phyloP scores from a whole-genome alignment of 1,140 invertebrate species.

The Cotesia glomerata region DNA sequence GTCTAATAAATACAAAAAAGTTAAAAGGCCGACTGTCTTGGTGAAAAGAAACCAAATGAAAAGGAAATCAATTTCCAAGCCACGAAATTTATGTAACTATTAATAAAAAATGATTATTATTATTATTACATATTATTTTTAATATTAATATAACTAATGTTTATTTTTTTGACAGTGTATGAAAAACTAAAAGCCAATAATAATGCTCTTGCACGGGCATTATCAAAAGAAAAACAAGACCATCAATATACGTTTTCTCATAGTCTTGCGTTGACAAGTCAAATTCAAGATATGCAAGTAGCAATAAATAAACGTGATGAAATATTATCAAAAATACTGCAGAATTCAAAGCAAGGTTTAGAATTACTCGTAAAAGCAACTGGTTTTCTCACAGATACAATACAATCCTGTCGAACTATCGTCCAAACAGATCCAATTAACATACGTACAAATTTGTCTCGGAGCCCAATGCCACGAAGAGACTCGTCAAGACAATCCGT shows the following conservation, averaged over 20 bases:
- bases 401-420: conserved; percentile 46
- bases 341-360: conserved; percentile 46
- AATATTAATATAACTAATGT: background rate
- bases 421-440: conserved; percentile 23
- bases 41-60: background rate
- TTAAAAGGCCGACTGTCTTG: conserved; percentile 6
- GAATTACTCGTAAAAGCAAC: conserved; percentile 45
- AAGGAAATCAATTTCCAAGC: background rate
- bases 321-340: conserved; percentile 41
- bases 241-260: conserved; percentile 42
- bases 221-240: conserved; percentile 50
- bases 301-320: conserved; percentile 44
- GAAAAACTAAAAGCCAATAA: conserved; percentile 52
- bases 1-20: conserved; percentile 24
- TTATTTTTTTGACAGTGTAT: conserved; percentile 40
- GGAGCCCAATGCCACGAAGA: conserved; percentile 39
- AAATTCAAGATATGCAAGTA: conserved; percentile 44
- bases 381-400: conserved; percentile 42
- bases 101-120: background rate
- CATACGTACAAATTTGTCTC: conserved; percentile 30
- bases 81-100: conserved; percentile 3
- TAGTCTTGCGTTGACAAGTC: conserved; percentile 43
- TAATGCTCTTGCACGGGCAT: conserved; percentile 47
- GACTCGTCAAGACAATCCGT: conserved; percentile 41
- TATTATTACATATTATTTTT: background rate